A percentile compares a stretch with the other conserved stretches of the same genome.
phyloP scores from a whole-genome alignment of 2,888 invertebrate species.

The Heteropelma amictum region DNA sequence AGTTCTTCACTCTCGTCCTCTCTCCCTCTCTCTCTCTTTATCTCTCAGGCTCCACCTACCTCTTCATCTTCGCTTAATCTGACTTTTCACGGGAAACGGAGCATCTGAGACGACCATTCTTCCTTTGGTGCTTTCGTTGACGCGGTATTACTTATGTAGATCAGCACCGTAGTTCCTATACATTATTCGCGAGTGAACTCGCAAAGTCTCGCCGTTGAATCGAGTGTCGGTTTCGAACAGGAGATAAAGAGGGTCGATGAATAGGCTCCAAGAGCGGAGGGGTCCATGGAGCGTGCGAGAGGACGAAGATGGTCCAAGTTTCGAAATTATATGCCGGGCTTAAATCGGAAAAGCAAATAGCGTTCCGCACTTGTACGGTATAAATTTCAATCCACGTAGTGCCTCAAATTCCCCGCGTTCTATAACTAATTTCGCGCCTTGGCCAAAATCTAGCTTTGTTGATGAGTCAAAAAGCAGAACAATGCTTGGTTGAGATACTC shows the following conservation, averaged over 20 bases:
- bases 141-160: slow-evolving; percentile 77
- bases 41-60: slow-evolving; percentile 21
- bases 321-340: slow-evolving; percentile 68
- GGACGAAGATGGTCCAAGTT: slow-evolving; percentile 73
- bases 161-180: slow-evolving; percentile 75
- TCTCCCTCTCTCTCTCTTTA: too few relatives aligned
- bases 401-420: slow-evolving; percentile 24
- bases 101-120: slow-evolving; percentile 60
- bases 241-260: too few relatives aligned
- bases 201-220: too few relatives aligned
- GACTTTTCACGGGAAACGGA: slow-evolving; percentile 52
- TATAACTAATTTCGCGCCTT: slow-evolving; percentile 27
- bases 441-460: slow-evolving; percentile 23
- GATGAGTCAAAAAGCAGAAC: slow-evolving; percentile 1
- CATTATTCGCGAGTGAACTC: slow-evolving; percentile 70
- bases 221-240: too few relatives aligned
- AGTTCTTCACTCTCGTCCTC: too few relatives aligned
- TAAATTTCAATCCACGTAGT: slow-evolving; percentile 58
- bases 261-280: slow-evolving; percentile 3
- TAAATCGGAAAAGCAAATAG: slow-evolving; percentile 16
- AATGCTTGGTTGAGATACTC: background rate
- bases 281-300: slow-evolving; percentile 47
- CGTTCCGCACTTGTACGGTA: slow-evolving; percentile 45
- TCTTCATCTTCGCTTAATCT: slow-evolving; percentile 38
- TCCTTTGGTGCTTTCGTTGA: slow-evolving; percentile 75